These are phyloP conservation scores for Carassius carassius DNA, from an alignment of 2,113 vertebrate species.

Conservation along the genomic window DNA sequence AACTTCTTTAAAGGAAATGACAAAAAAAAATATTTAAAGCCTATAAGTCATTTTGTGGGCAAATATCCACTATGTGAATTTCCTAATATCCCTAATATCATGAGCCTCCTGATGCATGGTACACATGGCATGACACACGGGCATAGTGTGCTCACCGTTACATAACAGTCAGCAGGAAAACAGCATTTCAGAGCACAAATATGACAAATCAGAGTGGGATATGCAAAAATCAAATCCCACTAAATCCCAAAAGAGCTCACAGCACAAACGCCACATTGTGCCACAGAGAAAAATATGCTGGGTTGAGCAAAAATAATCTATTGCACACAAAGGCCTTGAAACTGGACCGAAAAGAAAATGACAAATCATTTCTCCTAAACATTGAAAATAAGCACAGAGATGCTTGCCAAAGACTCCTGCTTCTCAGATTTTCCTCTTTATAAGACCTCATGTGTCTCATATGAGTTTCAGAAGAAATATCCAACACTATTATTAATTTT, in stretches of 20 bases:
- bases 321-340: not conserved
- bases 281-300: conserved; percentile 30
- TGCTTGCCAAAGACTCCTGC: not conserved
- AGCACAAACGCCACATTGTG: conserved; percentile 42
- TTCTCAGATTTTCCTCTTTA: not conserved
- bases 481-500: not conserved
- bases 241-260: conserved; percentile 36
- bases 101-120: not conserved
- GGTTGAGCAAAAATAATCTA: conserved; percentile 4
- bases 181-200: conserved; percentile 7
- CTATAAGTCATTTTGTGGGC: not conserved
- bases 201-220: conserved; percentile 34
- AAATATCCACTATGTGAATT: conserved; percentile 10
- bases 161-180: conserved; percentile 27
- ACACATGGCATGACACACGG: not conserved
- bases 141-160: not conserved
- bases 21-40: no score
- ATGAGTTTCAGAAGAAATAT: not conserved
- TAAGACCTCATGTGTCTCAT: not conserved
- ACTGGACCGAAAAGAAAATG: not conserved
- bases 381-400: not conserved
- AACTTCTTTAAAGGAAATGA: no score
- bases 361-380: not conserved
- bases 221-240: conserved; percentile 33
- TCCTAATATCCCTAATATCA: conserved; percentile 21